These are phyloP conservation scores for Antennarius maculatus DNA, from an alignment of 2,797 vertebrate genomes.

Conservation along the genomic window DNA sequence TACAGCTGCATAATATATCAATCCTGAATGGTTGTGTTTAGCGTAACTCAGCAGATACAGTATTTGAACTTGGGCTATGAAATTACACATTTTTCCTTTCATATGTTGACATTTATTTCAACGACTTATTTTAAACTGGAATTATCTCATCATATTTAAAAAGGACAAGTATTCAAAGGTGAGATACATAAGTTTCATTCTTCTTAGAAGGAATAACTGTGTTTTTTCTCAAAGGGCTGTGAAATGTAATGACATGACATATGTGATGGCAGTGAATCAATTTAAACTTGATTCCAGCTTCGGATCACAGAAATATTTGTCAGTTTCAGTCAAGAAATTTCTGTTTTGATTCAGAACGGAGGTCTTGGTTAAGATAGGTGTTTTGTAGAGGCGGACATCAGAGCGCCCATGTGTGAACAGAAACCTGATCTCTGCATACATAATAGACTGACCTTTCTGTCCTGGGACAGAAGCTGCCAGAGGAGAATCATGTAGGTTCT, in stretches of 20 bases:
- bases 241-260: background rate
- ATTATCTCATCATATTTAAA: background rate
- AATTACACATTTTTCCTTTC: background rate
- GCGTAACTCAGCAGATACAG: background rate
- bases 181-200: too few species aligned
- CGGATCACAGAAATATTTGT: background rate
- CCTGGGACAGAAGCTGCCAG: slow-evolving; percentile 20
- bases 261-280: background rate
- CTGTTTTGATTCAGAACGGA: background rate
- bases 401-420: slow-evolving; percentile 28
- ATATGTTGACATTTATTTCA: background rate
- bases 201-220: background rate
- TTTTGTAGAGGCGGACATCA: slow-evolving; percentile 25
- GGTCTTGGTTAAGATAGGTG: background rate
- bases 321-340: background rate
- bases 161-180: background rate
- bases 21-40: background rate
- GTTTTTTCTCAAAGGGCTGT: background rate
- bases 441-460: slow-evolving; percentile 37
- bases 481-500: slow-evolving; percentile 6
- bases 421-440: slow-evolving; percentile 53
- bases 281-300: background rate
- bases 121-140: background rate
- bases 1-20: slow-evolving; percentile 28
- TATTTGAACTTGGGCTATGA: background rate